Percentiles rank a stretch among this genome's conserved stretches.
Evolutionary conservation across 2,113 vertebrate species (phyloP).

Genomic region (Neotoma lepida): DNA sequence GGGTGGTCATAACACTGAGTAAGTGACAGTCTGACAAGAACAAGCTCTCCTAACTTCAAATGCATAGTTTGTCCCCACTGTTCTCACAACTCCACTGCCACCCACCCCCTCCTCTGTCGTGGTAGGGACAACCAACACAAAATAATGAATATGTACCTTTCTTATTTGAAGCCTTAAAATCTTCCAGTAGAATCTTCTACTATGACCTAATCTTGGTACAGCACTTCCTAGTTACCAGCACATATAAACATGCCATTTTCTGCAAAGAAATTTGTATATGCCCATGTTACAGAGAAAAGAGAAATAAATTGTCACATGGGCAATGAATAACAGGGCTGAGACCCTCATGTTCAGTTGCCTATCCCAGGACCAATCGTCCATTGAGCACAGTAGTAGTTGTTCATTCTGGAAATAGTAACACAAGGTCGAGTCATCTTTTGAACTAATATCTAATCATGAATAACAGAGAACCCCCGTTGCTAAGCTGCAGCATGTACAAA

Average conservation of each 20-base stretch:
- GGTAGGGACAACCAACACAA: background rate
- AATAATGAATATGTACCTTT: background rate
- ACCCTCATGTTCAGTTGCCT: background rate
- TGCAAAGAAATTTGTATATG: background rate
- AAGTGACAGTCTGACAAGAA: background rate
- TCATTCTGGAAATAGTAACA: background rate
- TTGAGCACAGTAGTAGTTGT: fast-evolving
- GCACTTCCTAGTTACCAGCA: background rate
- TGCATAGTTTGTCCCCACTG: background rate
- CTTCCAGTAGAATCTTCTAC: background rate
- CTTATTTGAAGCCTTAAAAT: background rate
- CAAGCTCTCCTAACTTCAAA: background rate
- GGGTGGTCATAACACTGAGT: background rate
- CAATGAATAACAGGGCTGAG: background rate
- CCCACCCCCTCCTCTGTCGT: background rate
- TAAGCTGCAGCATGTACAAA: constrained; percentile 74
- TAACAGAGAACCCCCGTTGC: constrained; percentile 39
- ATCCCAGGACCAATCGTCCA: fast-evolving
- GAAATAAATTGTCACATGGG: background rate
- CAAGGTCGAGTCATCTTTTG: background rate
- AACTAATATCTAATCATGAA: constrained; percentile 20
- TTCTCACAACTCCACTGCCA: background rate
- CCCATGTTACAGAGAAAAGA: constrained; percentile 16
- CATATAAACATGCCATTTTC: background rate
- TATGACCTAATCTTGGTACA: background rate